Percentiles rank a stretch among this genome's conserved stretches.
Conservation (phyloP, 2,113 vertebrate species). For the Otolemur garnettii region DNA sequence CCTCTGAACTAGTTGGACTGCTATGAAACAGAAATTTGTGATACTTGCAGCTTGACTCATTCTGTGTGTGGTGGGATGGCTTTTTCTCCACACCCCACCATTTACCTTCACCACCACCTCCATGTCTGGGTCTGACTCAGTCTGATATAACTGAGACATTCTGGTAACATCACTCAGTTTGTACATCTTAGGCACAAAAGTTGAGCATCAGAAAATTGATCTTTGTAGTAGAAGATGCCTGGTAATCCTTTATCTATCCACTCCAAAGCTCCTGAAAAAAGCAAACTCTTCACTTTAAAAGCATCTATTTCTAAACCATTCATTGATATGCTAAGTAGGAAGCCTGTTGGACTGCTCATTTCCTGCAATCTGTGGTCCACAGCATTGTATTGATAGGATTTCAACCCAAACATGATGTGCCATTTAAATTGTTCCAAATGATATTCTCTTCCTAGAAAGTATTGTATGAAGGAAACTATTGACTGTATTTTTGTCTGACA, state of each 20-base stretch:
- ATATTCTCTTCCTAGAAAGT: background rate
- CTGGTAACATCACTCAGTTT: background rate
- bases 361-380: background rate
- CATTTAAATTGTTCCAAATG: background rate
- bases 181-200: background rate
- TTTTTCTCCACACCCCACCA: background rate
- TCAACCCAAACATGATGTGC: background rate
- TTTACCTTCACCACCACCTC: background rate
- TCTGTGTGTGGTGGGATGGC: background rate
- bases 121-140: background rate
- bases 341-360: background rate
- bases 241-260: background rate
- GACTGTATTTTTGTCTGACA: background rate
- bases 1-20: background rate
- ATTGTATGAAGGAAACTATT: background rate
- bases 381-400: slow-evolving; percentile 4
- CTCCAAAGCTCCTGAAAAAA: background rate
- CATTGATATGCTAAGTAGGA: background rate
- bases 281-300: background rate
- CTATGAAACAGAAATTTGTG: background rate
- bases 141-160: background rate
- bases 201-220: background rate
- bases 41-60: background rate
- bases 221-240: background rate
- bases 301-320: background rate